Evolutionary conservation across 2,113 vertebrate species (phyloP), one percentile per base, ranked within the genome.

Genomic region (Labrus mixtus): DNA sequence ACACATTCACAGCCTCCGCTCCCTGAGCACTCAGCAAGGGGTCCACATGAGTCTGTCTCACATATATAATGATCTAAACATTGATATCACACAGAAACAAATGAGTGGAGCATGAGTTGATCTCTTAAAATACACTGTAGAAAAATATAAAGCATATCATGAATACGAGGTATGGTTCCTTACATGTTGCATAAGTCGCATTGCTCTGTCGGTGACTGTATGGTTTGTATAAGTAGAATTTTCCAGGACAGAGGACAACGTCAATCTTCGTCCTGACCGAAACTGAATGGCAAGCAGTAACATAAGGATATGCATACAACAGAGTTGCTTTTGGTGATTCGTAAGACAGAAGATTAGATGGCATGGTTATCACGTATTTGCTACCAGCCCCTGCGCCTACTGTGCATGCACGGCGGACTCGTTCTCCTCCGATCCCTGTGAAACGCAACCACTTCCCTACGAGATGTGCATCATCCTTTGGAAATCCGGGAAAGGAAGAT

Each of bases 201-300:
- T 0, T 0, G 16, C 0, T 0, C 0, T 1, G 0, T 8, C 22
- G 20, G 2, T 57, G 11, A 1, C 0, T 0, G 8, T 1, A 1
- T 43, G 72, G 79, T 37, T 66, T 69, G 48, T 87, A 87, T 1
- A 92, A 60, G 51, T 83, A 88, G 76, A 83, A 92, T 66, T 75
- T 79, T 65, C 10, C 86, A 9, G 76, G 69, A 76, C 90, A 92
- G 10, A 78, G 73, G 6, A 0, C 65, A n/a, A 86, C 8, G 0
- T 12, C 8, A 80, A 7, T 2, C 1, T 0, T 6, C n/a, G n/a
- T n/a, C n/a, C n/a, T n/a, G n/a, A n/a, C n/a, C n/a, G n/a, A n/a
- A n/a, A 33, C 2, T 8, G 0, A 0, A 8, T 22, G 25, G 25
- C 25, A 25, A 1, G 1, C 3, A 25, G 25, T 25, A 25, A 25